Percentiles rank a stretch among this genome's conserved stretches.
Evolutionary conservation across 2,888 invertebrate genomes (phyloP).

Genomic region (Rhogogaster chlorosoma): DNA sequence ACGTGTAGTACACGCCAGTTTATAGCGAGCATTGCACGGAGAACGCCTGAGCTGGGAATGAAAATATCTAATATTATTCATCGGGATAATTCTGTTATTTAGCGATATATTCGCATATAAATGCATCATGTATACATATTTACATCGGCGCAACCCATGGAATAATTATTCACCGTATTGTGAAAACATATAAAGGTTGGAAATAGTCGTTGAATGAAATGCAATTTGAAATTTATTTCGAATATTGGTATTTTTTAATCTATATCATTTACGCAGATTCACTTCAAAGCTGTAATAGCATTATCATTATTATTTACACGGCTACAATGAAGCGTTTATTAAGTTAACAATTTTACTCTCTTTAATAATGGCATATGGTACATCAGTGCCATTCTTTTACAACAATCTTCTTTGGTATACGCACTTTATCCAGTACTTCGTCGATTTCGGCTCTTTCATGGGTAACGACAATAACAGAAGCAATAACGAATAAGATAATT

Average conservation of each 20-base stretch:
- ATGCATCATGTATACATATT: neutral
- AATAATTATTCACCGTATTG: neutral
- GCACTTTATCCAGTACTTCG: neutral
- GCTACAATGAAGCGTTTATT: neutral
- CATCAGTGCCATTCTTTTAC: neutral
- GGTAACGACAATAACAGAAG: neutral
- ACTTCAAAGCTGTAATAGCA: neutral
- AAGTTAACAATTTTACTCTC: neutral
- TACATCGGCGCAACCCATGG: neutral
- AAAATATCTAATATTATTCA: neutral
- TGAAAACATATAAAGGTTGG: neutral
- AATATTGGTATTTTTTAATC: neutral
- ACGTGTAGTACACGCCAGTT: no score
- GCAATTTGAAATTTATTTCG: neutral
- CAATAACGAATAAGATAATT: neutral
- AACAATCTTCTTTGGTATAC: constrained; percentile 32
- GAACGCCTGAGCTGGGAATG: constrained; percentile 23
- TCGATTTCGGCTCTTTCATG: neutral
- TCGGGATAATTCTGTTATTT: neutral
- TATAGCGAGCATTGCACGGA: neutral
- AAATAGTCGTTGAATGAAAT: neutral
- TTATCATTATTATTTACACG: constrained; percentile 2
- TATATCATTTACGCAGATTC: neutral
- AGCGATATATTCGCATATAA: neutral
- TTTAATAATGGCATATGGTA: neutral